Conservation (phyloP, 2,888 invertebrate genomes). For the Parnassius smintheus region DNA sequence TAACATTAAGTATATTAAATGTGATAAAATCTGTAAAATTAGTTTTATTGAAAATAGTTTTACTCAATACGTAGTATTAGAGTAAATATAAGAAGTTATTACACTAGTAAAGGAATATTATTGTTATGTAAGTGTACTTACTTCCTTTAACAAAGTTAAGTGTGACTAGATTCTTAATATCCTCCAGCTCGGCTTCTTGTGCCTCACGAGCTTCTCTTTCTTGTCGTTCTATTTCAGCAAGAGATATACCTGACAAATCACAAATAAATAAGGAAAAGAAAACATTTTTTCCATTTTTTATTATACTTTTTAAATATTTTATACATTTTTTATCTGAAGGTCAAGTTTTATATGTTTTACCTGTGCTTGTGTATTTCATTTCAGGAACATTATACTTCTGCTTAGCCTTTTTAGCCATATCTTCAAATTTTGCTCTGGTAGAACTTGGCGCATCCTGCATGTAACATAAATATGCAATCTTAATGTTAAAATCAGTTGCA, state of each 20-base stretch:
- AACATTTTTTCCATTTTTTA: no score
- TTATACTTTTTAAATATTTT: no score
- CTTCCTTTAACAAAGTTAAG: conserved; percentile 48
- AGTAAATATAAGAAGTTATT: no score
- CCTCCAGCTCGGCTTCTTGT: conserved; percentile 46
- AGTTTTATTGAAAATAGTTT: no score
- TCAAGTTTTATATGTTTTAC: neutral
- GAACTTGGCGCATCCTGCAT: conserved; percentile 45
- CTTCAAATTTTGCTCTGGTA: conserved; percentile 51
- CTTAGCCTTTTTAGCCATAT: conserved; percentile 50
- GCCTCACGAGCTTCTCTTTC: conserved; percentile 45
- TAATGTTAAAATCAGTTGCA: neutral
- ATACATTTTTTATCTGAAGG: no score
- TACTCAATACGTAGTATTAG: no score
- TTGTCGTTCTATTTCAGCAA: conserved; percentile 47
- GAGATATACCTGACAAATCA: conserved; percentile 38
- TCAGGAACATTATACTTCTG: conserved; percentile 40
- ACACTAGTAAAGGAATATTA: no score
- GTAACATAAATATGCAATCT: neutral
- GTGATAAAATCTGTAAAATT: no score
- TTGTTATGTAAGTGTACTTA: conserved; percentile 32
- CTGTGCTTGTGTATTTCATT: conserved; percentile 55
- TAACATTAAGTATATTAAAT: no score
- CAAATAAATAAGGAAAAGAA: neutral
- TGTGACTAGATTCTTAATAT: conserved; percentile 57